phyloP scores from a whole-genome alignment of 2,888 invertebrate genomes.

The Parnassius mnemosyne region DNA sequence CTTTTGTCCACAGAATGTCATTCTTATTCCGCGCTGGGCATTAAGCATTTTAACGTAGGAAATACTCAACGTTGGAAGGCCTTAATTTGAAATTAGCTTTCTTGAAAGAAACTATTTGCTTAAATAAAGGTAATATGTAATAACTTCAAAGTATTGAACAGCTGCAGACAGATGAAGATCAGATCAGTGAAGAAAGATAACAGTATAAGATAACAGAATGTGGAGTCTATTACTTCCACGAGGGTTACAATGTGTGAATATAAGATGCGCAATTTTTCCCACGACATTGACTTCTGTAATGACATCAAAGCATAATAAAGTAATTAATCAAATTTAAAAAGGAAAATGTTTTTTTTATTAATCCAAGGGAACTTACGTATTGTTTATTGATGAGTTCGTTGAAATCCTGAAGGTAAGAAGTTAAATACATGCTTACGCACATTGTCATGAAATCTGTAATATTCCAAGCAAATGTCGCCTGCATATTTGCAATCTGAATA shows the following conservation, averaged over 20 bases:
- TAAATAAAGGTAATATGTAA: conserved; percentile 32
- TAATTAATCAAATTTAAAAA: not conserved
- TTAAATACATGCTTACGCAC: too few species aligned
- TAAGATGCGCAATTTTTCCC: conserved; percentile 39
- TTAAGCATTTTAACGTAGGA: too few species aligned
- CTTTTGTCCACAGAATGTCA: too few species aligned
- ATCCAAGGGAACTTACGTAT: not conserved
- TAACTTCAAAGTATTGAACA: conserved; percentile 84
- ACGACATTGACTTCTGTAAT: conserved; percentile 38
- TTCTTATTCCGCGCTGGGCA: not conserved
- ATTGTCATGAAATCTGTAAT: too few species aligned
- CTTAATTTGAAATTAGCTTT: not conserved
- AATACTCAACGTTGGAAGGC: too few species aligned
- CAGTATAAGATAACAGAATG: conserved; percentile 44
- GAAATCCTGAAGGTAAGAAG: conserved; percentile 71
- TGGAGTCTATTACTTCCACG: conserved; percentile 81
- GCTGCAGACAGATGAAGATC: conserved; percentile 85
- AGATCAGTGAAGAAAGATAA: conserved; percentile 76
- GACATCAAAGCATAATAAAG: conserved; percentile 30
- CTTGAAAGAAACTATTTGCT: not conserved
- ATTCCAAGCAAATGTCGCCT: too few species aligned
- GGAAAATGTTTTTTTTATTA: not conserved
- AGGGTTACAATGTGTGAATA: conserved; percentile 58
- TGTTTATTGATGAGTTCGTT: conserved; percentile 52
- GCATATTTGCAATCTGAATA: too few species aligned